Conservation (phyloP, 2,888 invertebrate species). For the Lucinisca nassula region DNA sequence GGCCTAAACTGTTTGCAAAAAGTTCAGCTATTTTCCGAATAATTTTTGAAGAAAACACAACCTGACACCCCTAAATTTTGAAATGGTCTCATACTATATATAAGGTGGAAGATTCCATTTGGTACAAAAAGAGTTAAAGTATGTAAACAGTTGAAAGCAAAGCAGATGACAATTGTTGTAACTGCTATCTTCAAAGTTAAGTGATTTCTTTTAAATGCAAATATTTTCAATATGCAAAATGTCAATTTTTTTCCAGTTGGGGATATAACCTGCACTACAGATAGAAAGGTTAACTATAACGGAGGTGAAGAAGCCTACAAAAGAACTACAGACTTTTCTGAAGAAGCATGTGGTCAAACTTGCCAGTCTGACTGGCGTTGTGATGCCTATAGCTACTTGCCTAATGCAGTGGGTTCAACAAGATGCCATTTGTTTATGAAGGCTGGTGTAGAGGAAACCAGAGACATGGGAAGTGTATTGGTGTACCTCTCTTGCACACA, state of each 20-base stretch:
- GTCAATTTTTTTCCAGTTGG: not conserved
- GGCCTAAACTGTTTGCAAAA: too few relatives aligned
- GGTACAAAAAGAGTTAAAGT: too few relatives aligned
- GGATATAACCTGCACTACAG: not conserved
- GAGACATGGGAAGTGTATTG: not conserved
- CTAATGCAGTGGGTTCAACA: not conserved
- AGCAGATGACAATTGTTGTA: too few relatives aligned
- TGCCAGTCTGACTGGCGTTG: not conserved
- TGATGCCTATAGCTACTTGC: constrained; percentile 3
- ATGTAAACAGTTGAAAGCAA: too few relatives aligned
- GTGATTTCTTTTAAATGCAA: too few relatives aligned
- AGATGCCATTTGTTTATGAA: not conserved
- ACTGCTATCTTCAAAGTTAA: too few relatives aligned
- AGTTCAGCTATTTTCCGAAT: too few relatives aligned
- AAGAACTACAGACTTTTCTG: not conserved
- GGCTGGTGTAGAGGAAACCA: not conserved
- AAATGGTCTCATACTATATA: too few relatives aligned
- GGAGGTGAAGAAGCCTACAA: not conserved
- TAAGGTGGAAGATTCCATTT: too few relatives aligned
- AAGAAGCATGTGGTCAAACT: not conserved
- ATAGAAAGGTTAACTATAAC: not conserved
- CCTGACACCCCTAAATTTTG: too few relatives aligned
- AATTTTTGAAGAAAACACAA: too few relatives aligned
- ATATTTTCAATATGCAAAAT: too few relatives aligned
- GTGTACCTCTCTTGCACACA: not conserved